These are phyloP conservation scores for Iphiclides podalirius DNA, from an alignment of 2,888 invertebrate species.

Conservation along the genomic window DNA sequence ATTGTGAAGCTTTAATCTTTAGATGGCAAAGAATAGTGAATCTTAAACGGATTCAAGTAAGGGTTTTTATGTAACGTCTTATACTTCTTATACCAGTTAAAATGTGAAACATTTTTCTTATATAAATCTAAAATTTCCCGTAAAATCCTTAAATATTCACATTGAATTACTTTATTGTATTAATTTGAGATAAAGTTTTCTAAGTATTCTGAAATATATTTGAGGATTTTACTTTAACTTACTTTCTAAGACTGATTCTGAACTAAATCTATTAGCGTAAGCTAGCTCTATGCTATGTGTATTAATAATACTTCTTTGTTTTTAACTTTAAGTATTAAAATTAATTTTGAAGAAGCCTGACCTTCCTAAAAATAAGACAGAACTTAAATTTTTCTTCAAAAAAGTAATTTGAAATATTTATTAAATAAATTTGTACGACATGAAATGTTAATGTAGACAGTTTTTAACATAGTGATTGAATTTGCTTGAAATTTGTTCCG, in stretches of 20 bases:
- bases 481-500: no score
- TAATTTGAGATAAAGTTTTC: neutral
- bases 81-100: conserved; percentile 12
- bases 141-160: conserved; percentile 13
- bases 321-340: neutral
- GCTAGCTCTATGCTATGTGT: neutral
- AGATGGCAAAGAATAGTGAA: conserved; percentile 63
- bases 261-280: conserved; percentile 1
- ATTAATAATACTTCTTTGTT: neutral
- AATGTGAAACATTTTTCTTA: conserved; percentile 19
- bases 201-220: neutral
- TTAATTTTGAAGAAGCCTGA: neutral
- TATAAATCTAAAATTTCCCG: conserved; percentile 4
- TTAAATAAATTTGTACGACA: no score
- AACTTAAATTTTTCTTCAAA: no score
- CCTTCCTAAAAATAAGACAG: no score
- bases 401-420: no score
- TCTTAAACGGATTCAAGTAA: conserved; percentile 27
- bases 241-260: conserved; percentile 32
- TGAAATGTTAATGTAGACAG: no score
- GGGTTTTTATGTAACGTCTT: conserved; percentile 22
- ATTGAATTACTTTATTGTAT: neutral
- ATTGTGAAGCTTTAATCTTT: conserved; percentile 68
- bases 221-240: conserved; percentile 22
- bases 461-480: no score